Evolutionary conservation across 2,113 vertebrate species (phyloP), one percentile per base, ranked within the genome.

Genomic region (Phoxinus phoxinus): DNA sequence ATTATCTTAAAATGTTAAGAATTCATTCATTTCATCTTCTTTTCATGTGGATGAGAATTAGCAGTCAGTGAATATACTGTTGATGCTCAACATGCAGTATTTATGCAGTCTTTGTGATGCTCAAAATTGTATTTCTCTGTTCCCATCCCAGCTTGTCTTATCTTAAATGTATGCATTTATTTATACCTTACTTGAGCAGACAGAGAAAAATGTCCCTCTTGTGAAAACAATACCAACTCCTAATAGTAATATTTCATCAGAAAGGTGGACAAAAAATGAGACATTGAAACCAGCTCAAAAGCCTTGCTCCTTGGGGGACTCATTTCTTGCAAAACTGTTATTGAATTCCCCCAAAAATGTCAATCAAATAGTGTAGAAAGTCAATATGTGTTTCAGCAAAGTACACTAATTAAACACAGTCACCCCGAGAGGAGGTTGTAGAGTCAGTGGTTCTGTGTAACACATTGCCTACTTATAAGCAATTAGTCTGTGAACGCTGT

Each of bases 401-500:
- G 11, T 51, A 30, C 32, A 19, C 23, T 61, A 73, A 80, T 79
- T 25, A 63, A 46, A 81, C 11, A 15, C 81, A 72, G 19, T 51
- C 58, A 37, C 9, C 58, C 46, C 13, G n/a, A 46, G 44, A 76
- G 25, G 35, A 63, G 84, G 46, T 65, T 83, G 44, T 74, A 37
- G 35, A 73, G 82, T 25, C 71, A 56, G 73, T 67, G 86, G 56
- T 71, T 87, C 79, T 87, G 73, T 37, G 56, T 30, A 81, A 51
- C 77, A 83, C 46, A 59, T 74, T 30, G 13, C 56, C 73, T 87
- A 59, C 78, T 87, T 74, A 72, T 9, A 51, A 83, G 85, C 86
- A 87, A 87, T 89, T 89, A 89, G 83, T 69, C 61, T 86, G 51
- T 51, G n/a, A 84, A 67, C 46, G 69, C 83, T 75, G 35, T 35